Conservation (phyloP, 2,797 vertebrate species). For the Sebastes minor region DNA sequence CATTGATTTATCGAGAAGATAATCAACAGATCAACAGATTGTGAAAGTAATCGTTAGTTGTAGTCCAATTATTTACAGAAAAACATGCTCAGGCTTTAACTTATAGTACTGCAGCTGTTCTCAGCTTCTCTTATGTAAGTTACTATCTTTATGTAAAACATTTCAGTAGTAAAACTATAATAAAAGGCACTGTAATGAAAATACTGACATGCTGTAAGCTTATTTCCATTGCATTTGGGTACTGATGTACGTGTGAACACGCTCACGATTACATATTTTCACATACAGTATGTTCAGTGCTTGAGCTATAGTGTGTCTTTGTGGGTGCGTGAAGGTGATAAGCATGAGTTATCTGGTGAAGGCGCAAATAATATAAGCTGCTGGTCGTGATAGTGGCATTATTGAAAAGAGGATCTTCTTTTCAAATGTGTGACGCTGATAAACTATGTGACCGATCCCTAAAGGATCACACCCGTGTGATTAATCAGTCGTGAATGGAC, state of each 20-base stretch:
- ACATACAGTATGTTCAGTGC: neutral
- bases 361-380: neutral
- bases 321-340: neutral
- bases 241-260: neutral
- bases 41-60: neutral
- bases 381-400: neutral
- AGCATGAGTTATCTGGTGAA: neutral
- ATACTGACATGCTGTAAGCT: neutral
- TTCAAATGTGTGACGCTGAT: neutral
- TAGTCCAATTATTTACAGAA: neutral
- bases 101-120: neutral
- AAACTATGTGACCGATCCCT: neutral
- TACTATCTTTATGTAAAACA: neutral
- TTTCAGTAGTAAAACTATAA: neutral
- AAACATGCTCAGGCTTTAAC: neutral
- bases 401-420: neutral
- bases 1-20: neutral
- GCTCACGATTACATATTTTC: neutral
- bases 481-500: neutral
- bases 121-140: neutral
- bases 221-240: neutral
- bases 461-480: neutral
- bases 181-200: neutral
- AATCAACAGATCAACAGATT: neutral
- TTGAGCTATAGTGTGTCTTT: neutral